Evolutionary conservation across 2,888 invertebrate genomes (phyloP).

Genomic region (Tenthredo notha): DNA sequence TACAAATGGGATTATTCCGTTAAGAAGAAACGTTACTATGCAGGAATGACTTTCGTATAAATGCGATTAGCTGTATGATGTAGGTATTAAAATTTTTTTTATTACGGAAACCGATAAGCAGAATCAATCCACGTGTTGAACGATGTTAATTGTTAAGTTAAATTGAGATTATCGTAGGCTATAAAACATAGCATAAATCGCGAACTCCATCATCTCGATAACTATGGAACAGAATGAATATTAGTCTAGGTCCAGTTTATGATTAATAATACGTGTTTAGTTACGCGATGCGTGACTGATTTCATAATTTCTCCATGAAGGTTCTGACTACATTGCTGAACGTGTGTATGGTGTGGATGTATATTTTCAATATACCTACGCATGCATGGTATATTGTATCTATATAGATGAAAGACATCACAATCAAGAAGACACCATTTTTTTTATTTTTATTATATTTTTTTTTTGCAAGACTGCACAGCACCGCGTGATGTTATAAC

Average conservation of each 20-base stretch:
- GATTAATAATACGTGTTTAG: slow-evolving; percentile 39
- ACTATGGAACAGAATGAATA: background rate
- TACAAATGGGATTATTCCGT: slow-evolving; percentile 31
- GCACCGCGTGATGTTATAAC: background rate
- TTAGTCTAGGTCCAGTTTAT: slow-evolving; percentile 24
- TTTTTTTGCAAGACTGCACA: background rate
- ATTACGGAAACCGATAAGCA: background rate
- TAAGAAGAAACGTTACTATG: background rate
- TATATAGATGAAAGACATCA: slow-evolving; percentile 26
- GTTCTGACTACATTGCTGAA: background rate
- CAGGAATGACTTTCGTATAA: background rate
- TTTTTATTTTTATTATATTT: background rate
- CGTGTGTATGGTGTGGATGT: background rate
- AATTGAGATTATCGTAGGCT: background rate
- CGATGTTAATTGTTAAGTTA: slow-evolving; percentile 32
- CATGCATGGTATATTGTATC: background rate
- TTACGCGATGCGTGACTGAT: slow-evolving; percentile 39
- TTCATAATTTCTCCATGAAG: slow-evolving; percentile 22
- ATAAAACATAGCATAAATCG: background rate
- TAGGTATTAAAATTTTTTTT: slow-evolving; percentile 19
- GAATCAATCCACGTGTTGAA: background rate
- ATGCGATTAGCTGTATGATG: background rate
- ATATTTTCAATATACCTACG: background rate
- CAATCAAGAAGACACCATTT: slow-evolving; percentile 6
- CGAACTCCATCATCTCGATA: slow-evolving; percentile 39